These are phyloP conservation scores for Falco columbarius DNA, from an alignment of 2,797 vertebrate species.

Conservation along the genomic window DNA sequence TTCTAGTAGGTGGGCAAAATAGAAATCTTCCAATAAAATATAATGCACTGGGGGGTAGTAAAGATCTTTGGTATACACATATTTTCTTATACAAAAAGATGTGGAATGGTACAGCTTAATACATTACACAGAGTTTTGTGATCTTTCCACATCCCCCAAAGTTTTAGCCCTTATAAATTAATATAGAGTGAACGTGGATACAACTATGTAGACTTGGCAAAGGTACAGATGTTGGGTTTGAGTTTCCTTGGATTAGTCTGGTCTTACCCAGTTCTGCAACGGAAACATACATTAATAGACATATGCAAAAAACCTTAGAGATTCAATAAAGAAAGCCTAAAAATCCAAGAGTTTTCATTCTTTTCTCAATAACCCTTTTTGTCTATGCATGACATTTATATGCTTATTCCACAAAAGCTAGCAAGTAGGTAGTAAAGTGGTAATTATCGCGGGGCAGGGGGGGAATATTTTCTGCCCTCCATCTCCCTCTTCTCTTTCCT, in stretches of 20 bases:
- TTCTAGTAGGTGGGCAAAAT: background rate
- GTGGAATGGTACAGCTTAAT: background rate
- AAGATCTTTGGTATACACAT: background rate
- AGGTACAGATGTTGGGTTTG: background rate
- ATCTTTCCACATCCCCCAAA: background rate
- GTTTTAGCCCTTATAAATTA: background rate
- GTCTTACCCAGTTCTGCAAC: background rate
- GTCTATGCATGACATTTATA: background rate
- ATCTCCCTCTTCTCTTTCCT: background rate
- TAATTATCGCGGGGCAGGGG: background rate
- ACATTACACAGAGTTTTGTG: background rate
- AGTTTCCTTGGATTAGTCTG: background rate
- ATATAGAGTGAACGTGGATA: background rate
- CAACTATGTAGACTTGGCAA: background rate
- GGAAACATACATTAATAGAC: background rate
- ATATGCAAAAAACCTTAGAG: background rate
- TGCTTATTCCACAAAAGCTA: background rate
- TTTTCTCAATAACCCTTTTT: background rate
- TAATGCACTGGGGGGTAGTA: background rate
- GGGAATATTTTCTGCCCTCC: background rate
- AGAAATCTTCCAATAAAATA: background rate
- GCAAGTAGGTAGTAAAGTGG: background rate
- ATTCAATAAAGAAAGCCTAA: background rate
- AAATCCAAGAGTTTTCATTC: background rate
- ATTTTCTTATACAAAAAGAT: background rate